Conservation (phyloP, 1,140 invertebrate genomes). For the Cardiocondyla obscurior region DNA sequence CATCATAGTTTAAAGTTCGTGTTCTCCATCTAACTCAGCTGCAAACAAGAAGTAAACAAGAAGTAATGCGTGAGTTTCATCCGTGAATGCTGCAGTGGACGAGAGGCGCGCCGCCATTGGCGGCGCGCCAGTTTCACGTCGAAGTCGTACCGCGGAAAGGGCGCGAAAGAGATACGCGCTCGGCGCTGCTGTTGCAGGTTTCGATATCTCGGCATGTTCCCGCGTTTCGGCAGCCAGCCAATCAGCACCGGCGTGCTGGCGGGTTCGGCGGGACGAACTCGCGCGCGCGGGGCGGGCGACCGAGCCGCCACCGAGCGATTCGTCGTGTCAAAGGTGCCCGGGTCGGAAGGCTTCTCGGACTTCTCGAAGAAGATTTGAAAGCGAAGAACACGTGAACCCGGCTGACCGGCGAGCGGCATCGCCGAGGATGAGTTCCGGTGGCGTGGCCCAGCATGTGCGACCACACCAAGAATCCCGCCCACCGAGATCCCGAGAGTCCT, state of each 20-base stretch:
- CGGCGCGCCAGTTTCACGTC: too few relatives aligned
- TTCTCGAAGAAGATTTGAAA: neutral
- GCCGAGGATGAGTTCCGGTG: slow-evolving; percentile 71
- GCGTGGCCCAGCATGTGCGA: slow-evolving; percentile 51
- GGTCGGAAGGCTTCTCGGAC: neutral
- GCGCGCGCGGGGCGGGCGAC: neutral
- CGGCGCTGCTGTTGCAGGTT: too few relatives aligned
- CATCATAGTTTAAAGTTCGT: too few relatives aligned
- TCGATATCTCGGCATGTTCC: slow-evolving; percentile 19
- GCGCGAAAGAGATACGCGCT: too few relatives aligned
- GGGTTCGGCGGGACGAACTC: neutral
- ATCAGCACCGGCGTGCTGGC: slow-evolving; percentile 25
- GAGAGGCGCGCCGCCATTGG: too few relatives aligned
- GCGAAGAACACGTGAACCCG: too few relatives aligned
- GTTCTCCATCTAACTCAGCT: too few relatives aligned
- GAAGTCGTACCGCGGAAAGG: neutral
- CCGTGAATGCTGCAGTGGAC: too few relatives aligned
- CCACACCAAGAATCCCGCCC: slow-evolving; percentile 20
- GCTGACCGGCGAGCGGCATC: slow-evolving; percentile 27
- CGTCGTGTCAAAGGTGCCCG: neutral
- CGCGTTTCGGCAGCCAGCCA: neutral
- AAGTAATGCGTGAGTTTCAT: too few relatives aligned
- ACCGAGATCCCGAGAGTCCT: slow-evolving; percentile 50
- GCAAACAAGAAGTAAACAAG: too few relatives aligned
- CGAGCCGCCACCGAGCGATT: neutral